Evolutionary conservation across 2,113 vertebrate genomes (phyloP), one percentile per base, ranked within the genome.

Genomic region (Willisornis vidua): DNA sequence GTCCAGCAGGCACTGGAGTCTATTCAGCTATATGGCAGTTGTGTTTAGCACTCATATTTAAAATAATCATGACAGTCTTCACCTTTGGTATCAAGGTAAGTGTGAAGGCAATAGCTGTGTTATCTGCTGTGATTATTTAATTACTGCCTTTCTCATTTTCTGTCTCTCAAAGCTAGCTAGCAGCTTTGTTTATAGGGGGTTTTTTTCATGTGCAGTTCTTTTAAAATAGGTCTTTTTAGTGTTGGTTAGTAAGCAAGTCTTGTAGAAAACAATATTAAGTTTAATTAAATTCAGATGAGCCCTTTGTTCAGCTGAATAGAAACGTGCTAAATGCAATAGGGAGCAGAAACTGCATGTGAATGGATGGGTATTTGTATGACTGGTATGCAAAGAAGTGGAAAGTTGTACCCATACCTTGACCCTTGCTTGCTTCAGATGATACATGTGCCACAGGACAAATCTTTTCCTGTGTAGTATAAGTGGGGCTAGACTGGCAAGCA

Each of bases 11-110:
- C 93, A 98, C 98, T n/a, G 99, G 99, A 45, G 99, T 99, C 46
- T 99, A 99, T 96, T 98, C 99, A 12, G 99, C 99, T 92, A 99
- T 99, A 97, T 99, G 99, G 99, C 99, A 99, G 96, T 98, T 99
- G 35, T 99, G 99, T 96, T 98, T 99, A 96, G 99, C 99, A 1
- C 99, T 99, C 83, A 98, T 99, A 96, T 99, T 99, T 94, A 99
- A 99, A 97, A 99, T 99, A 97, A 98, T 99, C 96, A 99, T 99
- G 99, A 99, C 99, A 54, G 99, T 99, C 55, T 99, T 99, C 98
- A 99, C 99, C 46, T 99, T 99, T 49, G 99, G 99, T 73, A 99
- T 99, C 76, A 99, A 99, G 99, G 99, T 99, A 97, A 97, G 90
- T 72, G 33, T 65, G 89, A 77, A 55, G 39, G 37, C 52, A 49